These are phyloP conservation scores for Protomyctophum bolini DNA, from an alignment of 2,113 vertebrate genomes.

Conservation along the genomic window DNA sequence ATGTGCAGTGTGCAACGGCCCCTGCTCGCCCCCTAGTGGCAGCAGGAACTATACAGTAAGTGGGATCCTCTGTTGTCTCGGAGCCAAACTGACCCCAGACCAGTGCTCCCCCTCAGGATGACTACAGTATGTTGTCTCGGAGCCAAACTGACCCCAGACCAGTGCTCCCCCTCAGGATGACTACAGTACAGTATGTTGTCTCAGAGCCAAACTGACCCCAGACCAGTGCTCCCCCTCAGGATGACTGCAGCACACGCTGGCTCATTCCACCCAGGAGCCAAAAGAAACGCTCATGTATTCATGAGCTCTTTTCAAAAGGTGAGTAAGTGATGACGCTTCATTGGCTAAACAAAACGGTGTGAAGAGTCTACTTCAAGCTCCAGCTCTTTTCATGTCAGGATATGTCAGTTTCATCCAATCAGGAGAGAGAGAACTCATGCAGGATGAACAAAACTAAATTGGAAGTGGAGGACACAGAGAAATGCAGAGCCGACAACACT, in stretches of 20 bases:
- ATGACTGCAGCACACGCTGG: slow-evolving; percentile 28
- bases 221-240: slow-evolving; percentile 36
- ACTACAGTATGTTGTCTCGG: slow-evolving; percentile 37
- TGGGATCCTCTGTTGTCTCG: slow-evolving; percentile 33
- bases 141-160: slow-evolving; percentile 50
- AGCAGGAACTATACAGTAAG: slow-evolving; percentile 27
- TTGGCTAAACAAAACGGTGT: too few relatives aligned
- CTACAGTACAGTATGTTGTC: too few relatives aligned
- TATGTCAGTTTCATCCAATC: too few relatives aligned
- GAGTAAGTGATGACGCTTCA: not conserved
- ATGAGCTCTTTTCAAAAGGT: slow-evolving; percentile 18
- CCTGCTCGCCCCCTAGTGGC: slow-evolving; percentile 60
- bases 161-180: slow-evolving; percentile 43
- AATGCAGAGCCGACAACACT: too few relatives aligned
- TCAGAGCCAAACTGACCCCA: slow-evolving; percentile 44
- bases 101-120: slow-evolving; percentile 44
- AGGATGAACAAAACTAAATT: too few relatives aligned
- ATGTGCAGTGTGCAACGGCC: slow-evolving; percentile 12
- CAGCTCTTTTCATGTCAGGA: too few relatives aligned
- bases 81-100: slow-evolving; percentile 49
- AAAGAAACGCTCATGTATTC: slow-evolving; percentile 39
- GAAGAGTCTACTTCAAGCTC: too few relatives aligned
- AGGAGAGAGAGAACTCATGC: too few relatives aligned
- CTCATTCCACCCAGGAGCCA: slow-evolving; percentile 28
- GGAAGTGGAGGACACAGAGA: too few relatives aligned